Conservation (phyloP, 2,113 vertebrate genomes). For the Pimephales promelas region DNA sequence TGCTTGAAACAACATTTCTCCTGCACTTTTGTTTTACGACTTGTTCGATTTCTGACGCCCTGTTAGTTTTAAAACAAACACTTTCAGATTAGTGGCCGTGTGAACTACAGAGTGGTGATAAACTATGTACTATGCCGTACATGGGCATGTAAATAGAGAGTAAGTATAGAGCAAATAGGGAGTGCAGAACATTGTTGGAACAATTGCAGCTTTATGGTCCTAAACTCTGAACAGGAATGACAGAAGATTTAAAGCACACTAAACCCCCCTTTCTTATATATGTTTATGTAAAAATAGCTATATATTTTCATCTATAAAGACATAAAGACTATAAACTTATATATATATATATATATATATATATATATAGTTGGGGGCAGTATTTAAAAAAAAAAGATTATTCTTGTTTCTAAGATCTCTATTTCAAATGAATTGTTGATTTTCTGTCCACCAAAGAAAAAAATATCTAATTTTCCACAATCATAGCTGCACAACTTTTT, state of each 20-base stretch:
- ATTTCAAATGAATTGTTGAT: too few relatives aligned
- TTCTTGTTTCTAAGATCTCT: too few relatives aligned
- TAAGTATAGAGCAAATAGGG: slow-evolving; percentile 10
- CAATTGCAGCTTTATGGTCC: background rate
- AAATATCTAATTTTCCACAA: too few relatives aligned
- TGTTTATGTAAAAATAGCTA: too few relatives aligned
- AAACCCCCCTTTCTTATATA: too few relatives aligned
- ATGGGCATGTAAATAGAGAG: slow-evolving; percentile 12
- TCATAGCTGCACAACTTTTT: too few relatives aligned
- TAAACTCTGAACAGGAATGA: slow-evolving; percentile 5
- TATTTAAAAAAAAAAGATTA: too few relatives aligned
- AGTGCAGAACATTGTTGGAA: background rate
- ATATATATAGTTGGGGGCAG: too few relatives aligned
- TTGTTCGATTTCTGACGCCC: slow-evolving; percentile 2
- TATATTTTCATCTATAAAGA: too few relatives aligned
- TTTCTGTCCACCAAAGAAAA: too few relatives aligned
- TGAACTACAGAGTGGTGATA: slow-evolving; percentile 10
- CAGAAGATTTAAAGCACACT: background rate
- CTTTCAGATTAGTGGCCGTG: slow-evolving; percentile 9
- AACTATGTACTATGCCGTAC: background rate
- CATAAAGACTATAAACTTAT: too few relatives aligned
- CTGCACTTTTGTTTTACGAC: slow-evolving; percentile 37
- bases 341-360: too few relatives aligned
- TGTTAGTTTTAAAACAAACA: slow-evolving; percentile 33
- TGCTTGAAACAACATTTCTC: slow-evolving; percentile 36